Evolutionary conservation across 2,797 vertebrate species (phyloP).

Genomic region (Clarias fuscus): DNA sequence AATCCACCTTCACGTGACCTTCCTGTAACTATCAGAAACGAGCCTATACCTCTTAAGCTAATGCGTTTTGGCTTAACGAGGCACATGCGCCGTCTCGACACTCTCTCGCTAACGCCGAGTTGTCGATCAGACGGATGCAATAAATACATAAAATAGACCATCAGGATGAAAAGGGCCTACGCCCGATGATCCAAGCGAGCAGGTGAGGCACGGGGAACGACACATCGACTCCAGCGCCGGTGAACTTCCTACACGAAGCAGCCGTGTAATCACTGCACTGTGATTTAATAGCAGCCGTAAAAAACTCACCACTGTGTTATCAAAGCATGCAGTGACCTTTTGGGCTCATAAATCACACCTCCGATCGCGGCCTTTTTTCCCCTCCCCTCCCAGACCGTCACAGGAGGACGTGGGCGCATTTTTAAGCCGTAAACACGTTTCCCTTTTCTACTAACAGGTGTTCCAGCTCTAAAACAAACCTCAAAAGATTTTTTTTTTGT

Average conservation of each 20-base stretch:
- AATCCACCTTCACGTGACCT: background rate
- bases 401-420: conserved; percentile 11
- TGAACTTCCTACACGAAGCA: conserved; percentile 31
- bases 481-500: too few relatives aligned
- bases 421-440: background rate
- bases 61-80: background rate
- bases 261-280: conserved; percentile 41
- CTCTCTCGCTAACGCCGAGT: background rate
- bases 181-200: background rate
- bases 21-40: background rate
- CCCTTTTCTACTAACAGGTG: too few relatives aligned
- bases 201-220: background rate
- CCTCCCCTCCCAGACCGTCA: conserved; percentile 53
- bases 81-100: background rate
- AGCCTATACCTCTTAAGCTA: background rate
- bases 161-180: background rate
- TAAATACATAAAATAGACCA: background rate
- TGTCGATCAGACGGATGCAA: background rate
- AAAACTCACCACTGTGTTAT: conserved; percentile 52
- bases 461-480: background rate
- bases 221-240: background rate
- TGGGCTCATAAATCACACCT: conserved; percentile 72
- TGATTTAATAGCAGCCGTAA: conserved; percentile 54
- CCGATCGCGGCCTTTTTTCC: conserved; percentile 65
- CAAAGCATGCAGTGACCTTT: conserved; percentile 70